A percentile compares a stretch with the other conserved stretches of the same genome.
Conservation (phyloP, 2,113 vertebrate genomes). For the Ovis canadensis region DNA sequence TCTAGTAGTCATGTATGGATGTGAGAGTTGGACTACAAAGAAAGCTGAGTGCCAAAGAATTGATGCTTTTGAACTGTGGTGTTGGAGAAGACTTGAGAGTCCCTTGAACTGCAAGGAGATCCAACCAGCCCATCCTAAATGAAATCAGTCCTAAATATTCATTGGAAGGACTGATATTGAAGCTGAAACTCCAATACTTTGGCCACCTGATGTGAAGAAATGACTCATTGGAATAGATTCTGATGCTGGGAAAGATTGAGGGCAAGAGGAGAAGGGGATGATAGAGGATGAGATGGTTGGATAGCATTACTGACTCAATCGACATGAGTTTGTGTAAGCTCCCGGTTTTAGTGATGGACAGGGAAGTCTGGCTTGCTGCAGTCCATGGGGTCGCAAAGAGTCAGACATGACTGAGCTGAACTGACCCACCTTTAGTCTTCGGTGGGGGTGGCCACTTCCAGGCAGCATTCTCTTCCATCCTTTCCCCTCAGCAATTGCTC, state of each 20-base stretch:
- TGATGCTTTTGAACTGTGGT: not conserved
- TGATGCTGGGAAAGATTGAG: not conserved
- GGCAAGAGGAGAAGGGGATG: not conserved
- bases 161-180: not conserved
- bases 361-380: not conserved
- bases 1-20: not conserved
- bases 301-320: not conserved
- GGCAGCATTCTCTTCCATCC: not conserved
- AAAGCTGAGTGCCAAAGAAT: not conserved
- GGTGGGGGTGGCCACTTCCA: not conserved
- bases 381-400: not conserved
- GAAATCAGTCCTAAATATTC: not conserved
- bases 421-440: not conserved
- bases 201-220: not conserved
- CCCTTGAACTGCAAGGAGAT: not conserved
- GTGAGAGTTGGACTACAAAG: not conserved
- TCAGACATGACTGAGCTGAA: not conserved
- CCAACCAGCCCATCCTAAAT: not conserved
- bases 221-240: not conserved
- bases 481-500: not conserved
- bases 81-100: not conserved
- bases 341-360: fast-evolving
- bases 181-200: not conserved
- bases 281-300: not conserved
- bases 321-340: not conserved